Conservation (phyloP, 2,113 vertebrate genomes). For the Hippoglossus stenolepis region DNA sequence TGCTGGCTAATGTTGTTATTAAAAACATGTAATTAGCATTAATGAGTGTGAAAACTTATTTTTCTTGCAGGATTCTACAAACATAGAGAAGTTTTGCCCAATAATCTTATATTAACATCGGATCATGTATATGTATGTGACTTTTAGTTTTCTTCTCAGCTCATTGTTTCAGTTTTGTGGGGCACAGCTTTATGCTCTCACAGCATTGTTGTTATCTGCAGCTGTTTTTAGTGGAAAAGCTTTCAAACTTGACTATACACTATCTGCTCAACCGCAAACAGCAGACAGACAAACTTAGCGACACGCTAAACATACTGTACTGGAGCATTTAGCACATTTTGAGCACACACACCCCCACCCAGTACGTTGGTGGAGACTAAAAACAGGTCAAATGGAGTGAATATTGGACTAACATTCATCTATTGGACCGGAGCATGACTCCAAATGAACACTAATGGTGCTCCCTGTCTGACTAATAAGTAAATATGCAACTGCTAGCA, state of each 20-base stretch:
- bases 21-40: conserved; percentile 37
- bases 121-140: neutral
- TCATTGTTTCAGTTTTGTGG: neutral
- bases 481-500: too few species aligned
- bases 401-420: neutral
- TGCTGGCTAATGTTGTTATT: conserved; percentile 54
- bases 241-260: too few species aligned
- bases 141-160: too few species aligned
- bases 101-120: neutral
- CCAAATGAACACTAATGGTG: neutral
- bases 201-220: too few species aligned
- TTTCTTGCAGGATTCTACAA: neutral
- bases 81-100: neutral
- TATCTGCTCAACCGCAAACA: too few species aligned
- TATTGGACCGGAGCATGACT: neutral
- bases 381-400: neutral
- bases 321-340: too few species aligned
- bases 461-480: too few species aligned
- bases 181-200: too few species aligned
- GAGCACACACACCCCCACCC: too few species aligned
- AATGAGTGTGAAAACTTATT: conserved; percentile 44
- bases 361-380: neutral
- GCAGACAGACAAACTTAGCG: neutral
- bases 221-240: too few species aligned
- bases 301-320: neutral